Evolutionary conservation across 2,888 invertebrate species (phyloP).

Genomic region (Adineta ricciae): DNA sequence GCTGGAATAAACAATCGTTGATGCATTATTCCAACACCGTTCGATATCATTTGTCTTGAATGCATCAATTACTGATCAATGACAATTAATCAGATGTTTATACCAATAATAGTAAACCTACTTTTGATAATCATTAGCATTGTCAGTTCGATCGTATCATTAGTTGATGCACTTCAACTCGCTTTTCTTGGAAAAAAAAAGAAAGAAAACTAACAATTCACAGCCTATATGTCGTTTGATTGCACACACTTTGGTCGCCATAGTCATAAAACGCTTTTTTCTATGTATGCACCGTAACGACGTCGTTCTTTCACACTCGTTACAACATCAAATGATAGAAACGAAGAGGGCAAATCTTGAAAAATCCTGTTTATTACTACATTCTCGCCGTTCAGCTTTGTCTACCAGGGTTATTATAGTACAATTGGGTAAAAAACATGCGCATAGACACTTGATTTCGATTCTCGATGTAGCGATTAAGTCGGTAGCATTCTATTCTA

Average conservation of each 20-base stretch:
- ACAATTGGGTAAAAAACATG: not conserved
- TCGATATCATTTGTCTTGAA: not conserved
- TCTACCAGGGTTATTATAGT: not conserved
- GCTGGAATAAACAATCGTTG: not conserved
- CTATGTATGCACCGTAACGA: not conserved
- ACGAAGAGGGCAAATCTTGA: not conserved
- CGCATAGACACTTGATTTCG: not conserved
- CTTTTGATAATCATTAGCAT: not conserved
- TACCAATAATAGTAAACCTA: not conserved
- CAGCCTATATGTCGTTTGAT: not conserved
- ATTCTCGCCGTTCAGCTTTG: not conserved
- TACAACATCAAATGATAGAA: not conserved
- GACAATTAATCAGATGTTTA: not conserved
- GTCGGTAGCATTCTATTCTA: no score
- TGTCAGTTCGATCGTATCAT: not conserved
- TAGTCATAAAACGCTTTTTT: not conserved
- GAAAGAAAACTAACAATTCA: no score
- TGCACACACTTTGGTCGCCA: not conserved
- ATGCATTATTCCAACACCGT: not conserved
- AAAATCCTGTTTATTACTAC: not conserved
- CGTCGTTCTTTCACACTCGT: not conserved
- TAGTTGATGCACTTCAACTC: not conserved
- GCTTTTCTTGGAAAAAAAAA: not conserved
- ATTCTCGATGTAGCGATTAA: not conserved
- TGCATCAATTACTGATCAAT: not conserved